Evolutionary conservation across 1,140 invertebrate genomes (phyloP), one percentile per base, ranked within the genome.

Genomic region (Archegozetes longisetosus): DNA sequence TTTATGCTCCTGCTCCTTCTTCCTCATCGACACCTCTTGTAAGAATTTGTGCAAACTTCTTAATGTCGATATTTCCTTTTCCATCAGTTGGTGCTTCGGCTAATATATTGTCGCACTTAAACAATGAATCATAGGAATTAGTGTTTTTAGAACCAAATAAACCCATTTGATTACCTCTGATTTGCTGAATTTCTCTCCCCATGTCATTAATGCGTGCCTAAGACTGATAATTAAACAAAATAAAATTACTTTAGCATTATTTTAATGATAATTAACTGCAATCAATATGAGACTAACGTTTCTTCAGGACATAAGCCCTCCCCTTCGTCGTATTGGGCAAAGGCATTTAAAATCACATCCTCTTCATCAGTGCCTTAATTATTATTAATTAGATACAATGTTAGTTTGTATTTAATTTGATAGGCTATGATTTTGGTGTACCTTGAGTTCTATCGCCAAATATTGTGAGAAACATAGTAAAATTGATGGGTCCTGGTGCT

Each of bases 131-230:
- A 14, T 4, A 13, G 23, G 17, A 53, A 27, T 2, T 1, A 3
- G 14, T 24, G 51, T 22, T 2, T 24, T 12, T 13, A 24, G 14
- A 17, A 53, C 17, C 14, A 27, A 24, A 12, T 9, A 12, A 24
- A 24, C 13, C n/a, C 22, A 22, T 12, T 22, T 12, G 50, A 56
- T 63, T 67, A 75, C 72, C 75, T 98, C 92, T 70, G 88, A 84
- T 68, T 81, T 78, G 68, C 81, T 81, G 80, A 96, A 96, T 78
- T 94, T 96, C 72, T 98, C 92, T 67, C 93, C 92, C 82, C 86
- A 96, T 74, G 88, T 92, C 80, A 86, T 84, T 68, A 98, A 79
- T 64, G 88, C 84, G 73, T 92, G 86, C 75, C 89, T 88, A 74
- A 98, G 80, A 73, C 89, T 87, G 67, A 57, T 46, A 65, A 17